These are phyloP conservation scores for Vultur gryphus DNA, from an alignment of 2,797 vertebrate species.

Conservation along the genomic window DNA sequence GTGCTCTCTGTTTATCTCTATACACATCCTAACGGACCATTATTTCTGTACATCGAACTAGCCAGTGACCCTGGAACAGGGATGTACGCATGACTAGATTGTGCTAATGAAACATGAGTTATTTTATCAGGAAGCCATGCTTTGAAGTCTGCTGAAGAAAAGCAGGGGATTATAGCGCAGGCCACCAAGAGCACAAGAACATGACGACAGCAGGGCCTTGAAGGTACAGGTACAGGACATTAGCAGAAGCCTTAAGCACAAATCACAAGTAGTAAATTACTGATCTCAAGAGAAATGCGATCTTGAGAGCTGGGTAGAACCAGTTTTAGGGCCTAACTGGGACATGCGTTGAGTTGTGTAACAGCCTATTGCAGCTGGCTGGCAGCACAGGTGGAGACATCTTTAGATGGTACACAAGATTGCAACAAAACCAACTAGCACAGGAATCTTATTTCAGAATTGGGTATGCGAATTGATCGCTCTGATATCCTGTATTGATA, in stretches of 20 bases:
- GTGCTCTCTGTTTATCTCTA: neutral
- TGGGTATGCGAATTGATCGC: neutral
- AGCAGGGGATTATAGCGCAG: neutral
- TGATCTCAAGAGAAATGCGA: neutral
- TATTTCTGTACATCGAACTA: neutral
- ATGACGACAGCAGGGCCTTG: rapidly evolving
- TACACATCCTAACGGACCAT: neutral
- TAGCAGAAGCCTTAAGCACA: neutral
- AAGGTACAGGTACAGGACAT: neutral
- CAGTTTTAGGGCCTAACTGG: conserved; percentile 16
- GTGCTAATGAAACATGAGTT: neutral
- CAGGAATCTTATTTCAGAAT: conserved; percentile 20
- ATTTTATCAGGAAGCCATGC: neutral
- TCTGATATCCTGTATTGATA: neutral
- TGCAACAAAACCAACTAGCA: neutral
- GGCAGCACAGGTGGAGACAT: conserved; percentile 3
- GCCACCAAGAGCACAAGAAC: neutral
- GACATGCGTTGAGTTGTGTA: neutral
- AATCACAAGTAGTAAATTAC: neutral
- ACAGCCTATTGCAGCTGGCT: conserved; percentile 18
- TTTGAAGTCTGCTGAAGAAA: neutral
- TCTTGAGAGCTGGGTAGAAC: neutral
- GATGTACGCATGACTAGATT: neutral
- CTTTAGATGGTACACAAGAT: conserved; percentile 31
- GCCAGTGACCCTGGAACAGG: neutral